These are phyloP conservation scores for Epinephelus fuscoguttatus DNA, from an alignment of 2,113 vertebrate genomes.

Conservation along the genomic window DNA sequence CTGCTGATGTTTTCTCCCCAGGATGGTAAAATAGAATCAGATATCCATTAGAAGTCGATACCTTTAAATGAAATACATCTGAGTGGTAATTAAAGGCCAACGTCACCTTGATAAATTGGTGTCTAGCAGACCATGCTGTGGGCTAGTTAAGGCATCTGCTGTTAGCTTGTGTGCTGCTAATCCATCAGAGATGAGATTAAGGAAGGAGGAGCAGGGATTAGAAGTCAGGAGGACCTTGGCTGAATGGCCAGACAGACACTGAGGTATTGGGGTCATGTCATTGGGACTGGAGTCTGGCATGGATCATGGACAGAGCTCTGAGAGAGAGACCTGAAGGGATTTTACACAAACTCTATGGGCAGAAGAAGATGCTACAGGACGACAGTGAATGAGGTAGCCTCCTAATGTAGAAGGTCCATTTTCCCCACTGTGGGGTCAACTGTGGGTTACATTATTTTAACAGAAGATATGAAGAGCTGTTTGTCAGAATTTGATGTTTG, in stretches of 20 bases:
- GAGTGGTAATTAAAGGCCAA: not conserved
- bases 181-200: conserved; percentile 66
- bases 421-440: not conserved
- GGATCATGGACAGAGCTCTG: not conserved
- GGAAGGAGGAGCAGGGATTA: conserved; percentile 49
- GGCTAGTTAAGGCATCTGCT: conserved; percentile 5
- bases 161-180: conserved; percentile 46
- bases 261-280: conserved; percentile 39
- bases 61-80: not conserved
- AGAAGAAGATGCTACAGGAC: not conserved
- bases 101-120: not conserved
- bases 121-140: not conserved
- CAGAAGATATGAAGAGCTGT: not conserved
- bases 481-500: not conserved
- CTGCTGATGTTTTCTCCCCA: not conserved
- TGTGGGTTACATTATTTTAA: not conserved
- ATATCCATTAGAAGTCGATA: not conserved
- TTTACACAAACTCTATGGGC: not conserved
- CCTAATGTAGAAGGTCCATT: not conserved
- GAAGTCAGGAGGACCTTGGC: conserved; percentile 19
- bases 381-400: not conserved
- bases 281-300: conserved; percentile 10
- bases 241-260: conserved; percentile 46
- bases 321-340: not conserved
- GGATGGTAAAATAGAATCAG: not conserved